These are phyloP conservation scores for Callinectes sapidus DNA, from an alignment of 2,888 invertebrate species.

Conservation along the genomic window DNA sequence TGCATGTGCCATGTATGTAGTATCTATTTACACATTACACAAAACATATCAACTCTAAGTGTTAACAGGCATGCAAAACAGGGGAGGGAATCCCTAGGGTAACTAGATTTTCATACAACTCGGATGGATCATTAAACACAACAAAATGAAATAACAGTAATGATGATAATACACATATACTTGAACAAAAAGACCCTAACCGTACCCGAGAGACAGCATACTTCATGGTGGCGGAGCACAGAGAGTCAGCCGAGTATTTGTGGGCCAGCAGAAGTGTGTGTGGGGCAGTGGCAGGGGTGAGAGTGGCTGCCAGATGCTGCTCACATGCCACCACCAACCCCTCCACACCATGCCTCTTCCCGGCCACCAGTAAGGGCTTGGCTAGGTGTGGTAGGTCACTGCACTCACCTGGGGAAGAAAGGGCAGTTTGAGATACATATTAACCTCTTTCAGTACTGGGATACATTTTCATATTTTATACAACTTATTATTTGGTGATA, in stretches of 20 bases:
- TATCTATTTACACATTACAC: too few relatives aligned
- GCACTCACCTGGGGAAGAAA: conserved; percentile 35
- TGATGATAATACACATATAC: neutral
- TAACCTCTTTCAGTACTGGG: too few relatives aligned
- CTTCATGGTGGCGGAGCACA: conserved; percentile 31
- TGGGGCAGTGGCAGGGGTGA: conserved; percentile 51
- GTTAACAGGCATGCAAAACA: too few relatives aligned
- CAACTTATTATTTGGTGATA: too few relatives aligned
- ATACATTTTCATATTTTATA: too few relatives aligned
- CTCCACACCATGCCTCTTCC: conserved; percentile 44
- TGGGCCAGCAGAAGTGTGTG: conserved; percentile 50
- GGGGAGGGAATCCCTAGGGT: too few relatives aligned
- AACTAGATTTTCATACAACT: too few relatives aligned
- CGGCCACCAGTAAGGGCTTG: conserved; percentile 48
- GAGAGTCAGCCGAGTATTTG: conserved; percentile 32
- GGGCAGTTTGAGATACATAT: neutral
- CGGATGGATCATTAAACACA: neutral
- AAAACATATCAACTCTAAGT: too few relatives aligned
- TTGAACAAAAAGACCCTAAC: neutral
- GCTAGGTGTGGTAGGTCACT: conserved; percentile 34
- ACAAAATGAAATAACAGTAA: neutral
- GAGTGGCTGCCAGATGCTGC: conserved; percentile 49
- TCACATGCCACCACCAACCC: conserved; percentile 50
- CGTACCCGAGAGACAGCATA: conserved; percentile 42
- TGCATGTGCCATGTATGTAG: too few relatives aligned